Percentiles rank a stretch among this genome's conserved stretches.
These are phyloP conservation scores for Clarias laeviceps DNA, from an alignment of 2,797 vertebrate genomes.

Conservation along the genomic window DNA sequence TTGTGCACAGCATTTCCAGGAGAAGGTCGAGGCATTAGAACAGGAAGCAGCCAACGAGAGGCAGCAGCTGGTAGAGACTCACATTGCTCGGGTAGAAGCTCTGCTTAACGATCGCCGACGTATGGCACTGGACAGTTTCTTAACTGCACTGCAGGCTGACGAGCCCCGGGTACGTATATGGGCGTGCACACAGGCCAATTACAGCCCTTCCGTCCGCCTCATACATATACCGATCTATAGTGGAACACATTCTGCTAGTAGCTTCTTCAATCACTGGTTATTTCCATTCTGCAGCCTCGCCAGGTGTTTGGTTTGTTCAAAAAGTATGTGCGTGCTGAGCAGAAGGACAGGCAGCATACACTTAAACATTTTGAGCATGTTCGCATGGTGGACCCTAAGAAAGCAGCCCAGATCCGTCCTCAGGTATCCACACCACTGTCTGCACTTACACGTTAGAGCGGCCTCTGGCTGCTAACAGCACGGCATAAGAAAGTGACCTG, in stretches of 20 bases:
- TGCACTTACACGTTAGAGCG: not conserved
- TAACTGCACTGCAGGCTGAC: slow-evolving; percentile 88
- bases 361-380: slow-evolving; percentile 96
- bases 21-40: slow-evolving; percentile 94
- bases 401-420: slow-evolving; percentile 94
- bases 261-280: not conserved
- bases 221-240: not conserved
- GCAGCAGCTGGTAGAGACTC: slow-evolving; percentile 96
- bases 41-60: slow-evolving; percentile 94
- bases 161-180: slow-evolving; percentile 82
- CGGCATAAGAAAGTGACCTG: not conserved
- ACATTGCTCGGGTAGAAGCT: slow-evolving; percentile 95
- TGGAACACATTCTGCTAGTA: not conserved
- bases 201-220: not conserved
- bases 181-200: not conserved
- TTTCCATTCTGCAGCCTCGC: slow-evolving; percentile 78
- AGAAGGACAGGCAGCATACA: slow-evolving; percentile 96
- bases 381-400: slow-evolving; percentile 95
- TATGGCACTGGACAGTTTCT: slow-evolving; percentile 92
- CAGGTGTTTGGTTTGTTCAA: slow-evolving; percentile 94
- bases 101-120: slow-evolving; percentile 91
- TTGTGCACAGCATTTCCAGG: slow-evolving; percentile 89
- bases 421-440: slow-evolving; percentile 74
- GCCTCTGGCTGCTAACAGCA: not conserved
- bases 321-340: slow-evolving; percentile 94